Conservation (phyloP, 2,113 vertebrate species). For the Corynorhinus townsendii region DNA sequence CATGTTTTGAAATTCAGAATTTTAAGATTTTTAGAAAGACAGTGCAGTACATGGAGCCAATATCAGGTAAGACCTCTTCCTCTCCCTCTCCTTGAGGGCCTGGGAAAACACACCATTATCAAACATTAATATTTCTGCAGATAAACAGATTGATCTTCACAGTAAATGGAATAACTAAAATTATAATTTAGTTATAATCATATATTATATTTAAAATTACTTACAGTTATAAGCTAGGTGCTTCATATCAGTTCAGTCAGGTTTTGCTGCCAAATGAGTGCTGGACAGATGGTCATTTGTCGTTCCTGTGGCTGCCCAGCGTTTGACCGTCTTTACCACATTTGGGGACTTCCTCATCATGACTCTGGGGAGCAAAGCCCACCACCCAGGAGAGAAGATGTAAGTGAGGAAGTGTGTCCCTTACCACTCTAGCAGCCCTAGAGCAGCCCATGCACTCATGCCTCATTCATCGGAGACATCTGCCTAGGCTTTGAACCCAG, state of each 20-base stretch:
- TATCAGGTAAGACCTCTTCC: background rate
- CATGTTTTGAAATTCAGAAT: background rate
- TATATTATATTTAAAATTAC: background rate
- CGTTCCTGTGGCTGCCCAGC: background rate
- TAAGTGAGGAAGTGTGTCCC: background rate
- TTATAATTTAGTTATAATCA: background rate
- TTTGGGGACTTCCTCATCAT: background rate
- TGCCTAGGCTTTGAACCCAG: background rate
- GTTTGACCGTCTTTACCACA: background rate
- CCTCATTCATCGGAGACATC: background rate
- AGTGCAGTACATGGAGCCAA: too few relatives aligned
- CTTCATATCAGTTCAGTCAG: too few relatives aligned
- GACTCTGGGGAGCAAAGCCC: background rate
- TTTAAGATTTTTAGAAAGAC: background rate
- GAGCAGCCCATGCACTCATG: rapidly evolving
- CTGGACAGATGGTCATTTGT: background rate
- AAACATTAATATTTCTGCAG: background rate
- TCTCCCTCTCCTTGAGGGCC: background rate
- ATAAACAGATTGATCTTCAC: background rate
- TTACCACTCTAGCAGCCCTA: background rate
- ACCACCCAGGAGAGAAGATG: background rate
- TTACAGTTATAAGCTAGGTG: background rate
- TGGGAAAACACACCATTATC: background rate
- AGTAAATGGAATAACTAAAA: background rate
- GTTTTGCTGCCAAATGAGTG: background rate